These are phyloP conservation scores for Apamea monoglypha DNA, from an alignment of 2,888 invertebrate genomes.

Conservation along the genomic window DNA sequence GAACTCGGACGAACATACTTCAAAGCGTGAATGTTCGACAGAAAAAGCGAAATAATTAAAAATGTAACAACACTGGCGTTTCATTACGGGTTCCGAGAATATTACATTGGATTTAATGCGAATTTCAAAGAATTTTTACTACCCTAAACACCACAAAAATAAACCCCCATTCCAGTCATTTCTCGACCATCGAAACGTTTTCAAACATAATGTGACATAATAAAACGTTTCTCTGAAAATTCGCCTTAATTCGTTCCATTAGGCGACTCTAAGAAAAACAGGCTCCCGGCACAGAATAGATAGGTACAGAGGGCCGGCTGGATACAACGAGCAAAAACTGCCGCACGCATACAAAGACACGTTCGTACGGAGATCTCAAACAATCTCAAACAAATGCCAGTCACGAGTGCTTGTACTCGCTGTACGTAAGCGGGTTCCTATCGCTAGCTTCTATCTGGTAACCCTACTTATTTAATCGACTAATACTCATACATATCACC, in stretches of 20 bases:
- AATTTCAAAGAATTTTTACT: not conserved
- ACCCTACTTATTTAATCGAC: too few species aligned
- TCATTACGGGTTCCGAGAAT: not conserved
- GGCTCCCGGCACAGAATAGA: not conserved
- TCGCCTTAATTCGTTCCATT: conserved; percentile 63
- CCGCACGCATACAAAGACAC: not conserved
- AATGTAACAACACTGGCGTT: not conserved
- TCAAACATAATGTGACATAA: conserved; percentile 48
- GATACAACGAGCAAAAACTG: not conserved
- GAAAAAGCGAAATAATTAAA: not conserved
- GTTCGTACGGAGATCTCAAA: not conserved
- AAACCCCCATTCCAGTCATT: conserved; percentile 9
- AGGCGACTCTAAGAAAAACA: conserved; percentile 46
- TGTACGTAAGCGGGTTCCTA: not conserved
- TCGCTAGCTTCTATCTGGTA: too few species aligned
- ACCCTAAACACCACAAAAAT: conserved; percentile 31
- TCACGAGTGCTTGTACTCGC: not conserved
- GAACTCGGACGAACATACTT: not conserved
- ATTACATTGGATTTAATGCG: not conserved
- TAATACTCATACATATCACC: too few species aligned
- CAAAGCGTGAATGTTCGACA: not conserved
- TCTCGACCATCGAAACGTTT: conserved; percentile 38
- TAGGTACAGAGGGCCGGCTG: conserved; percentile 9
- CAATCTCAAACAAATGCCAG: not conserved
- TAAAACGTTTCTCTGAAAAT: conserved; percentile 41